Base-by-base conservation (phyloP, 2,888 invertebrate species). In the Hyposoter dolosus region DNA sequence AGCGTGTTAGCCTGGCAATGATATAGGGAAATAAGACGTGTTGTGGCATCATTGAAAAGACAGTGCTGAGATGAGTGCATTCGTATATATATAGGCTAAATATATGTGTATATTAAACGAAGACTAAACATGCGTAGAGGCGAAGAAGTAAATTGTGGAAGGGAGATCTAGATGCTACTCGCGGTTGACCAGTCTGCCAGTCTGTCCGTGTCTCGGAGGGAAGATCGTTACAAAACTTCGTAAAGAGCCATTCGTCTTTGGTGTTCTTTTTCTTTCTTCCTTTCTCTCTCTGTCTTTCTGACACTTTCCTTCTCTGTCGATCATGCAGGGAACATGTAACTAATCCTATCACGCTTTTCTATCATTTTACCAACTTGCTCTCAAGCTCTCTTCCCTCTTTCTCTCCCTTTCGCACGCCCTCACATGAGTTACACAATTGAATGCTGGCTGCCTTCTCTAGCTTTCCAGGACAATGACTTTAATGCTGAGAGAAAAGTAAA, bases 151-250 rank as follows among this genome's bases (percentile, higher is more conserved):
- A 43, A 74, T 74, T n/a, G 53, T 74, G 68, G 79, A 66, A 75
- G 85, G 76, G 86, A 89, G 91, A 92, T 92, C 92, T 92, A 91
- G 92, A 92, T 92, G 92, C 90, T 88, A 89, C 87, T 87, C 89
- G 89, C 90, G 90, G 88, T 89, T 90, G 88, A 90, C 89, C 88
- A 89, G 89, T 88, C 89, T 87, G 88, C 87, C 88, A 83, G 76
- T 88, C 88, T 80, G 84, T 88, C 84, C 69, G 84, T 87, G 79
- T 88, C 86, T 88, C 83, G 68, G 85, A 88, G 88, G 87, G 87
- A 88, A 89, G 90, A 91, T 92, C 92, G 91, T 90, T 91, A 87
- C 87, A 89, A 88, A 91, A 91, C 91, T 91, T 87, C 91, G 90
- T 90, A 91, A 93, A 91, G 89, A 91, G 91, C 88, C 87, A 80